Evolutionary conservation across 1,140 invertebrate species (phyloP).

Genomic region (Bombus huntii): DNA sequence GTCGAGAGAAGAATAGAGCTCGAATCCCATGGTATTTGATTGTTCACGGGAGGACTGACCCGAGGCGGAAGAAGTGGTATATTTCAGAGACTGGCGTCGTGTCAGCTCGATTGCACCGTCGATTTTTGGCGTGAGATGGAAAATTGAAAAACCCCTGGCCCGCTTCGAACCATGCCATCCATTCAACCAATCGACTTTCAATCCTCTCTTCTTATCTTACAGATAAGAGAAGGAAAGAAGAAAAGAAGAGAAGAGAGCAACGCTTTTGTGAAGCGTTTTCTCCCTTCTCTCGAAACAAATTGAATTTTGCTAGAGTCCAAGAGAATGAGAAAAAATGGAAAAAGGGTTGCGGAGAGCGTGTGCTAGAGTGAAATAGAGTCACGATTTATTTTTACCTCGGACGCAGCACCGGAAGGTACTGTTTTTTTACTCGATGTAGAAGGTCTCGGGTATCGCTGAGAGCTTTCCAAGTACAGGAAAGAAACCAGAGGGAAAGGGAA

Average conservation of each 20-base stretch:
- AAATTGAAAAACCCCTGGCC: conserved; percentile 11
- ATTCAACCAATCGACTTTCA: conserved; percentile 9
- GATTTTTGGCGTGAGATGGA: not conserved
- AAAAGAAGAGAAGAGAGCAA: not conserved
- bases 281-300: conserved; percentile 10
- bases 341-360: not conserved
- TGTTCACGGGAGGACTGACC: not conserved
- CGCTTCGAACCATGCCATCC: not conserved
- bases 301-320: conserved; percentile 28
- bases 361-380: conserved; percentile 11
- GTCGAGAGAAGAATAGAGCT: not conserved
- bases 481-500: not conserved
- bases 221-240: not conserved
- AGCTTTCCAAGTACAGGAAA: not conserved
- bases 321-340: not conserved
- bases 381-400: conserved; percentile 49
- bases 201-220: not conserved
- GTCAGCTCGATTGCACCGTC: not conserved
- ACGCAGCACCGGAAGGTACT: conserved; percentile 2
- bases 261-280: not conserved
- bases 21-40: not conserved
- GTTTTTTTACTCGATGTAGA: conserved; percentile 24
- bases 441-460: conserved; percentile 18
- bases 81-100: not conserved
- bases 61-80: not conserved